Evolutionary conservation across 2,888 invertebrate genomes (phyloP), one percentile per base, ranked within the genome.

Genomic region (Acronicta aceris): DNA sequence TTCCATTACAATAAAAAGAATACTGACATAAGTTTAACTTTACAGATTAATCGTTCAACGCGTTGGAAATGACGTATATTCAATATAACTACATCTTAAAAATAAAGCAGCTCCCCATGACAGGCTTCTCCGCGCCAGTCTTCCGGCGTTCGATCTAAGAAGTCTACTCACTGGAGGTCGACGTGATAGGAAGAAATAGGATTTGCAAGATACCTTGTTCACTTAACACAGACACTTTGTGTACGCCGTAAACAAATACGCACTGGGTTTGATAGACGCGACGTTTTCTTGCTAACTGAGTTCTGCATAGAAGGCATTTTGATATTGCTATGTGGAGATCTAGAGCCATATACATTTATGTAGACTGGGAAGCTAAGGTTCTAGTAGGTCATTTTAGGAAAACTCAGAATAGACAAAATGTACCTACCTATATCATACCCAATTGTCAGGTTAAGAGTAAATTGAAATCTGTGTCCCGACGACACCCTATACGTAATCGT

Each of bases 151-250:
- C 49, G 40, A 48, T 52, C 46, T 52, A 52, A 59, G 43, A 61
- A 47, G 46, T 46, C 50, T 54, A 54, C 52, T n/a, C 38, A 48
- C 45, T 16, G 43, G 40, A 60, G 59, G 61, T 50, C 46, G 48
- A 30, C 50, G 61, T 61, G 76, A 81, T 67, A 49, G 65, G 72
- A 76, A 79, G 79, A 81, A 81, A 79, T 81, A 71, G 72, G 62
- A 72, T 81, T 76, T 68, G 66, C 66, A 49, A 45, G 46, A 51
- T 54, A 59, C 54, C 59, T 57, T 54, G 59, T 45, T 40, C 42
- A 50, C 16, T 40, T 9, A 47, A 38, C 46, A 62, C 38, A 54
- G 61, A 52, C 51, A 60, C 59, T 61, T 62, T 65, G 51, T 71
- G 27, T 67, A 46, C 46, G 13, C 7, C 17, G 43, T 50, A 58